These are phyloP conservation scores for Odontomachus brunneus DNA, from an alignment of 1,140 invertebrate genomes.

Conservation along the genomic window DNA sequence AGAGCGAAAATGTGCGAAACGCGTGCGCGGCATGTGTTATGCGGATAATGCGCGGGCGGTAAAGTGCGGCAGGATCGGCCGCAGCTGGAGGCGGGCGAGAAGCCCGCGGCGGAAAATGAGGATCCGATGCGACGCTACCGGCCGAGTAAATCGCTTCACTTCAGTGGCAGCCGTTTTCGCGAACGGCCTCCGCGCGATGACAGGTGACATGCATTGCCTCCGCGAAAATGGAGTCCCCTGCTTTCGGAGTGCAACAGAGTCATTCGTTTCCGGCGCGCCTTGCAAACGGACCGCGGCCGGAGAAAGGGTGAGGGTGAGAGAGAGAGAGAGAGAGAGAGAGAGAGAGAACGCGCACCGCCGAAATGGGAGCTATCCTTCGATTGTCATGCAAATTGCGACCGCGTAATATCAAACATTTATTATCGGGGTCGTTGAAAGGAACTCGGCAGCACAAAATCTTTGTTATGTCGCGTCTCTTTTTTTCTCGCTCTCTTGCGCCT, in stretches of 20 bases:
- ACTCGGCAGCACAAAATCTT: slow-evolving; percentile 1
- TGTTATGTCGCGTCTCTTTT: neutral
- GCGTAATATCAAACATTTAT: slow-evolving; percentile 15
- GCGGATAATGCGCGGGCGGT: neutral
- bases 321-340: slow-evolving; percentile 8
- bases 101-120: slow-evolving; percentile 53
- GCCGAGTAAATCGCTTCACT: slow-evolving; percentile 51
- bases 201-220: slow-evolving; percentile 67
- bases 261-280: neutral
- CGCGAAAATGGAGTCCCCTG: slow-evolving; percentile 24
- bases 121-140: neutral
- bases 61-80: slow-evolving; percentile 4
- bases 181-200: slow-evolving; percentile 56
- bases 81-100: slow-evolving; percentile 16
- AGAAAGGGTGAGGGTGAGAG: slow-evolving; percentile 44
- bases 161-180: slow-evolving; percentile 28
- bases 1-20: slow-evolving; percentile 64
- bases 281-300: slow-evolving; percentile 43
- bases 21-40: slow-evolving; percentile 47
- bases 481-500: neutral
- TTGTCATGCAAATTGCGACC: too few species aligned
- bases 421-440: neutral
- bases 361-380: slow-evolving; percentile 8
- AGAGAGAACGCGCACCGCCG: slow-evolving; percentile 21
- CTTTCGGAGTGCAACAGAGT: slow-evolving; percentile 43